Base-by-base conservation (phyloP, 2,888 invertebrate species). In the Kryphioiulus occultus region DNA sequence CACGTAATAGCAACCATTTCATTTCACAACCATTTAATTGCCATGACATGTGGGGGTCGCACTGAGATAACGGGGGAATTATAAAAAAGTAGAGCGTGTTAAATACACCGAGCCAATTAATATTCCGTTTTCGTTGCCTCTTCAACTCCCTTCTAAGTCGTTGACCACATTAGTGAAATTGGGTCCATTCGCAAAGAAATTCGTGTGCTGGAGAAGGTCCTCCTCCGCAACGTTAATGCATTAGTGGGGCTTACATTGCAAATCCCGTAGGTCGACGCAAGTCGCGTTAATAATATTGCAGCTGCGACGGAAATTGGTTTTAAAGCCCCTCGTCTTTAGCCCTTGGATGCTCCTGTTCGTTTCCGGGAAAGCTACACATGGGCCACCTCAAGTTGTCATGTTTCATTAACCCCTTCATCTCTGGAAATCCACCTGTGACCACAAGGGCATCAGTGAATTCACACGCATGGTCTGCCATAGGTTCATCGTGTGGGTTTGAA, bases 231-330 rank as follows among this genome's bases (percentile, higher is more conserved):
- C 68, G 26, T 68, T 68, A 22, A 30, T 30, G 78, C 78, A 78
- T 78, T 78, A 78, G 30, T 30, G 26, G 4, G 78, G 30, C 78
- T 78, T 32, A 78, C 15, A 4, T 78, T 30, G 78, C 78, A 78
- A 78, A 78, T 78, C 78, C 78, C 30, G 15, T 30, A 30, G 68
- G 68, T 68, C 22, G 68, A 12, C 26, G 7, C 15, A 44, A 44
- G 44, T 44, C 44, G 44, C 44, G 44, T 44, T 44, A 30, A 78
- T 78, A 78, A 78, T 30, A 78, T 30, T 30, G 78, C 26, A 15
- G 12, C 78, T 78, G 78, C 78, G 17, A 30, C 78, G 78, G 78
- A 78, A 78, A 78, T 78, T 78, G 78, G 78, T 78, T 78, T 78
- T 78, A 78, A 78, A 78, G 78, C 78, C 78, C 5, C 22, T n/a